These are phyloP conservation scores for Platyscapa corneri DNA, from an alignment of 1,140 invertebrate genomes.

Conservation along the genomic window DNA sequence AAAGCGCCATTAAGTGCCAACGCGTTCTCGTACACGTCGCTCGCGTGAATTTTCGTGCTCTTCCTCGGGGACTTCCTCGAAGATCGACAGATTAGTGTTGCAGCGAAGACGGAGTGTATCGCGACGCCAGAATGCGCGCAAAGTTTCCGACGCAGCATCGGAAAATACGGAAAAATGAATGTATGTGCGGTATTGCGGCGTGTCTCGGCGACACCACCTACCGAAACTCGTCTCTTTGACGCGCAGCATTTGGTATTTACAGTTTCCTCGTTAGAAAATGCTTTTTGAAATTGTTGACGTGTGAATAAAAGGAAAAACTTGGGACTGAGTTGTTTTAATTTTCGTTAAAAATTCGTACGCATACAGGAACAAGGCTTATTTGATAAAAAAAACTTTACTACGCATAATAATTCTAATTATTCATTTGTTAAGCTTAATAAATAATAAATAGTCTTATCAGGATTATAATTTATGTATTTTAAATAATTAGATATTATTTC, in stretches of 20 bases:
- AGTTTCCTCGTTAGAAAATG: neutral
- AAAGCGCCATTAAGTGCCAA: conserved; percentile 61
- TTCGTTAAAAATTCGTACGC: no score
- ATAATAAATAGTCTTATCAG: no score
- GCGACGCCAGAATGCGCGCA: neutral
- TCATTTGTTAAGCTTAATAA: no score
- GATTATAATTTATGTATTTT: no score
- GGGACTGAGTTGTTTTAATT: no score
- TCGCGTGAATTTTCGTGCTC: neutral
- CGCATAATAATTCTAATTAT: no score
- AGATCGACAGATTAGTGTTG: neutral
- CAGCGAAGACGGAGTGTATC: neutral
- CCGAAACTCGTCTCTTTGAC: neutral
- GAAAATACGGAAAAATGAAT: neutral
- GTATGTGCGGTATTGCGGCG: conserved; percentile 29
- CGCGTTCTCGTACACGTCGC: conserved; percentile 4
- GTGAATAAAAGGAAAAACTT: no score
- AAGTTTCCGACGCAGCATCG: neutral
- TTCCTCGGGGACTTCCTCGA: neutral
- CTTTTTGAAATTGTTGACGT: neutral
- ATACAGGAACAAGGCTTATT: no score
- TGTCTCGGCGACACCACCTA: neutral
- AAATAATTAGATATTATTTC: no score
- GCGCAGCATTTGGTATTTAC: no score
- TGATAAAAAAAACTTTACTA: no score